Evolutionary conservation across 2,113 vertebrate genomes (phyloP).

Genomic region (Corapipo altera): DNA sequence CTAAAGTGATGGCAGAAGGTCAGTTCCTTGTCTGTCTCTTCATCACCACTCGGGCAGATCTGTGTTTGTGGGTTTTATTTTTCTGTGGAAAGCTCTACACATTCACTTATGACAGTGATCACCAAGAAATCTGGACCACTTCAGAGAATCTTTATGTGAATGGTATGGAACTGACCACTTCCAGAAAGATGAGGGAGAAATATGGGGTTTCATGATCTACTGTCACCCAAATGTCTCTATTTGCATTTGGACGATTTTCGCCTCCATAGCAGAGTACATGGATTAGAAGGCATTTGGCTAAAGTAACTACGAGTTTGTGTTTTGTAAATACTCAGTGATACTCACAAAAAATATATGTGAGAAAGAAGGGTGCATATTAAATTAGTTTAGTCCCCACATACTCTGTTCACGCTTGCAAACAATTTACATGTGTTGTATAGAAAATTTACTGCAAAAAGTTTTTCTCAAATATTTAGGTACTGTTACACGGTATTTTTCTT

Average conservation of each 20-base stretch:
- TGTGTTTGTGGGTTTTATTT: neutral
- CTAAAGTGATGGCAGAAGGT: neutral
- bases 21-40: neutral
- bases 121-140: neutral
- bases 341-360: neutral
- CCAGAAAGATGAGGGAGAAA: neutral
- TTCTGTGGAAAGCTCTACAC: neutral
- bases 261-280: neutral
- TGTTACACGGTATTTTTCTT: neutral
- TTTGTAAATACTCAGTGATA: neutral
- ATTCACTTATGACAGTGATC: neutral
- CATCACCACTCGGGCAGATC: neutral
- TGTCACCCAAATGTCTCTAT: neutral
- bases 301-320: neutral
- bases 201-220: neutral
- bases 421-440: neutral
- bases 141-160: neutral
- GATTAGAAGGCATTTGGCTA: neutral
- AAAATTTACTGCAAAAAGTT: neutral
- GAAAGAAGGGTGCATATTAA: neutral
- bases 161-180: neutral
- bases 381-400: neutral
- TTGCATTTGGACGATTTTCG: neutral
- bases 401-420: neutral
- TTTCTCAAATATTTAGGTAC: neutral